Base-by-base conservation (phyloP, 2,113 vertebrate species). In the Corythornis madagascariensis region DNA sequence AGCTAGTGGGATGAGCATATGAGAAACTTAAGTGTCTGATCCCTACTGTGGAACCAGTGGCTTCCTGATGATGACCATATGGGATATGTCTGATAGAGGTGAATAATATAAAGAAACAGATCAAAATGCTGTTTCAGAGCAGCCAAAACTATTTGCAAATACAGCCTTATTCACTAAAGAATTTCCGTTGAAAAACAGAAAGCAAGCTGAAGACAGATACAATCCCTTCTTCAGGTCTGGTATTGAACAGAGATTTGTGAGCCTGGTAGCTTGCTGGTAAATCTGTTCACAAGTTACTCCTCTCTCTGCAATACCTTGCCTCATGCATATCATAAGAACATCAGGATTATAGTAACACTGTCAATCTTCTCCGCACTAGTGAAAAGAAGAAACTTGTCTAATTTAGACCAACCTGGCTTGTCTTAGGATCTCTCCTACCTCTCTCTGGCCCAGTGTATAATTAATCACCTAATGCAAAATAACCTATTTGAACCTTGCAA, bases 321-420 rank as follows among this genome's bases (percentile, higher is more conserved):
- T 84, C 20, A 13, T 18, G 6, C 1, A 1, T 40, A 29, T 7
- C 42, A 42, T 43, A 48, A 57, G 13, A 89, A 14, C 28, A 83
- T 10, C 26, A 26, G 60, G 35, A 33, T 35, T 40, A 13, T 3
- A 40, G 31, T 43, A 61, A 12, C 4, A 61, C 29, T 8, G 24
- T 35, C 38, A 63, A 86, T 28, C 11, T 42, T 57, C 38, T 77
- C 64, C 40, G 60, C 26, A 35, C 20, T 29, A n/a, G 29, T 14
- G 43, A 83, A 80, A 48, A 0, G 1, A 47, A 40, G 40, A 48
- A 50, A 48, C 9, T 4, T 9, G 6, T 3, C 9, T 20, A 38
- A 9, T 60, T 66, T 59, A 74, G 42, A 53, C 15, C 24, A 70
- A 29, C 16, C 13, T 59, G 33, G 9, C 11, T 45, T 74, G 35